Percentiles rank a stretch among this genome's conserved stretches.
Evolutionary conservation across 2,888 invertebrate genomes (phyloP).

Genomic region (Deilephila elpenor): DNA sequence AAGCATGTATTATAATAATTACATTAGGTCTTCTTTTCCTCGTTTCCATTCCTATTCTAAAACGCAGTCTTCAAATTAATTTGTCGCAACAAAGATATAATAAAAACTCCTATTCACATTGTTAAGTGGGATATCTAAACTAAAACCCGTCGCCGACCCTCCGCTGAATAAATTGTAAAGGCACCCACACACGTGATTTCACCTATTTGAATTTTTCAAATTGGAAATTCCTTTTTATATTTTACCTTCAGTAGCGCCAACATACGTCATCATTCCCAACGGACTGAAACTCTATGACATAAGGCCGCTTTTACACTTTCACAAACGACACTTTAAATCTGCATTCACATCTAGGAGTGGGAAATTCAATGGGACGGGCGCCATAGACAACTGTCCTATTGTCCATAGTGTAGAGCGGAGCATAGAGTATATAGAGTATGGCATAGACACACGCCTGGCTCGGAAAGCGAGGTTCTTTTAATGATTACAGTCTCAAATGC

Average conservation of each 20-base stretch:
- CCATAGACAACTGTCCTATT: constrained; percentile 54
- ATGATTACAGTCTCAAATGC: constrained; percentile 58
- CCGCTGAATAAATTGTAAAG: constrained; percentile 24
- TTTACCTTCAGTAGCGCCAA: constrained; percentile 24
- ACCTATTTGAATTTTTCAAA: constrained; percentile 27
- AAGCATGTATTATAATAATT: too few species aligned
- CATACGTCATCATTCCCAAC: neutral
- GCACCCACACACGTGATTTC: constrained; percentile 25
- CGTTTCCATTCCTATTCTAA: neutral
- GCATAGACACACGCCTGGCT: constrained; percentile 41
- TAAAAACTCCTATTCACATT: neutral
- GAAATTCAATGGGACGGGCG: constrained; percentile 52
- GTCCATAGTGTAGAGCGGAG: constrained; percentile 46
- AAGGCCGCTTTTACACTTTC: constrained; percentile 27
- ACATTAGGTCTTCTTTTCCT: neutral
- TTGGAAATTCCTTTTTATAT: constrained; percentile 25
- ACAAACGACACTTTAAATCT: constrained; percentile 25
- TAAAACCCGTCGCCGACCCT: constrained; percentile 2
- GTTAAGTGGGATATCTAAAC: constrained; percentile 10
- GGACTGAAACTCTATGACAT: neutral
- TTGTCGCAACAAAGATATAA: neutral
- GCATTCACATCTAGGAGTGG: constrained; percentile 46
- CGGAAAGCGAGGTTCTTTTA: constrained; percentile 53
- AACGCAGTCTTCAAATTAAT: neutral
- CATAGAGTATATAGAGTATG: constrained; percentile 37